Conservation (phyloP, 1,140 invertebrate genomes). For the Protaetia brevitarsis region DNA sequence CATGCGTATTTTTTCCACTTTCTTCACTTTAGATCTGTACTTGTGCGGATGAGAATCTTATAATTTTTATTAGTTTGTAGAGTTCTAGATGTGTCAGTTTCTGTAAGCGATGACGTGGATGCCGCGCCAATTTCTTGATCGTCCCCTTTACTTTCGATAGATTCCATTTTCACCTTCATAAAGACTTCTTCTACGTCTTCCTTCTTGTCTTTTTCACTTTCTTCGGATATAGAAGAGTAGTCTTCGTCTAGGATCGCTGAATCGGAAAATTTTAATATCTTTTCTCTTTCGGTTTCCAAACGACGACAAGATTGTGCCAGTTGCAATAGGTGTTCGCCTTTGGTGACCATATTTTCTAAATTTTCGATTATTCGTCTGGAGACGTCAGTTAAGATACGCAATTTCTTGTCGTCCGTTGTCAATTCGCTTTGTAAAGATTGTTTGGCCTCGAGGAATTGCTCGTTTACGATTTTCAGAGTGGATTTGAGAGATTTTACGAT, state of each 20-base stretch:
- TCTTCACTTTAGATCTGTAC: background rate
- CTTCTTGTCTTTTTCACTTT: background rate
- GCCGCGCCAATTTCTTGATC: background rate
- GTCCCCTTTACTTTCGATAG: background rate
- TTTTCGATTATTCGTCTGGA: constrained; percentile 33
- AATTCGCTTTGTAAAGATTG: constrained; percentile 30
- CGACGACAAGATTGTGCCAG: constrained; percentile 37
- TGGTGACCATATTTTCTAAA: constrained; percentile 29
- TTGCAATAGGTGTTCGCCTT: constrained; percentile 36
- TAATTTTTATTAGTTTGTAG: too few relatives aligned
- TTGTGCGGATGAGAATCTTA: constrained; percentile 17
- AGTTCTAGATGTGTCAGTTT: too few relatives aligned
- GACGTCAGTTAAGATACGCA: constrained; percentile 31
- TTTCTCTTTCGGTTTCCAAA: constrained; percentile 41
- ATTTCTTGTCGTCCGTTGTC: constrained; percentile 37
- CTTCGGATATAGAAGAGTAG: background rate
- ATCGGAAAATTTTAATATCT: constrained; percentile 7
- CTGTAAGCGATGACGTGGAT: too few relatives aligned
- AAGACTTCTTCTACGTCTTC: constrained; percentile 5
- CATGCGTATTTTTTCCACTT: background rate
- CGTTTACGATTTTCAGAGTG: background rate
- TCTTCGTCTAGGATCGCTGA: too few relatives aligned
- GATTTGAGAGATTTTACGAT: constrained; percentile 18
- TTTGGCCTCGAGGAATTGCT: constrained; percentile 2
- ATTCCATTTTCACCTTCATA: background rate